Base-by-base conservation (phyloP, 1,140 invertebrate genomes). In the Polypedilum vanderplanki region DNA sequence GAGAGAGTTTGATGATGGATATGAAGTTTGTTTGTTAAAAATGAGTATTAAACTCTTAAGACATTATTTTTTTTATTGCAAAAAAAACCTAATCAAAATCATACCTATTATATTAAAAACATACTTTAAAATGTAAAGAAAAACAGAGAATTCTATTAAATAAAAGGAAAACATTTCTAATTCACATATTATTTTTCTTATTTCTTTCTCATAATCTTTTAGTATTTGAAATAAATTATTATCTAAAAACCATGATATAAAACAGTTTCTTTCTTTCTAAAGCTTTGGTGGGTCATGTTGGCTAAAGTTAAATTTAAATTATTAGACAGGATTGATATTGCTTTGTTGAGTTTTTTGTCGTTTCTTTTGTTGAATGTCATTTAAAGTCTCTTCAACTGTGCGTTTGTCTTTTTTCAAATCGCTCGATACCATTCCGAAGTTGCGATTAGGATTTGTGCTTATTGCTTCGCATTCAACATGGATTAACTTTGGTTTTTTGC, bases 391-490 rank as follows among this genome's bases (percentile, higher is more conserved):
- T 20, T 70, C 65, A 12, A 70, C 20, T 7, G 65, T 70, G 0
- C 65, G 17, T 70, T 70, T 70, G 65, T 70, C 65, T 9, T 70
- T 70, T 18, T 70, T 70, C 17, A 22, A 70, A 20, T 70, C 20
- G 20, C 65, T 70, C 1, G 65, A 70, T 9, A 70, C 65, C 65
- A 70, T 70, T 20, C 65, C 65, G 5, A 20, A 70, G 17, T 9
- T 70, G 1, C 65, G 17, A 22, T 70, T 70, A 8, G 65, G 65
- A 20, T 70, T 22, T 70, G 65, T 18, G 18, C 20, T 70, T 18
- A 70, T 70, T 70, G 65, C 65, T 20, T 70, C 65, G 10, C 65
- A 70, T 22, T 70, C 65, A 4, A 70, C 9, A 70, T 70, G 65
- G 20, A 70, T 22, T 20, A 70, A 22, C 10, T 70, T 70, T 22